A percentile compares a stretch with the other conserved stretches of the same genome.
Conservation (phyloP, 2,113 vertebrate genomes). For the Plecotus auritus region DNA sequence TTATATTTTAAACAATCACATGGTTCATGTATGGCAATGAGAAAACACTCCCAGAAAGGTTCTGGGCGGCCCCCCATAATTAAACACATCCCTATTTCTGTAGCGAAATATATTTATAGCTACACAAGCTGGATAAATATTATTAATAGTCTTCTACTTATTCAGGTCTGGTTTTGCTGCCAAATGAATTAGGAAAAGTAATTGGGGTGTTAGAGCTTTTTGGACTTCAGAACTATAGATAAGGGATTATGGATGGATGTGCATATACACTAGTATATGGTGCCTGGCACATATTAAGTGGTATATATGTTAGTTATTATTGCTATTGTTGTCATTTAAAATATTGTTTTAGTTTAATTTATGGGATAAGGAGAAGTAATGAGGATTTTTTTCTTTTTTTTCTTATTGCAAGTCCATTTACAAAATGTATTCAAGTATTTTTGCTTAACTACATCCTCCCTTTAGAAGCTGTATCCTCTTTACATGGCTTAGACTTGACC, state of each 20-base stretch:
- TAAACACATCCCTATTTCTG: neutral
- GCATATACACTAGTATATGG: neutral
- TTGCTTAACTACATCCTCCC: neutral
- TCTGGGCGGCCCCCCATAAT: neutral
- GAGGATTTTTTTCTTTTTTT: neutral
- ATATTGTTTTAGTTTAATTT: neutral
- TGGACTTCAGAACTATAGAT: neutral
- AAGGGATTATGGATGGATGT: neutral
- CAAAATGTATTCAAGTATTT: neutral
- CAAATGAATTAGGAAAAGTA: neutral
- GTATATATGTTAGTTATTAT: neutral
- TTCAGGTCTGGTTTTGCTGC: neutral
- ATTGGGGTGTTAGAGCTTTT: neutral
- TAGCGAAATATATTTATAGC: neutral
- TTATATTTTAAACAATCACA: neutral
- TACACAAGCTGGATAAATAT: neutral
- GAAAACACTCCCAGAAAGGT: neutral
- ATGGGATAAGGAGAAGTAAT: neutral
- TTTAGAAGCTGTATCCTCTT: slow-evolving; percentile 1
- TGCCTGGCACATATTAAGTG: neutral
- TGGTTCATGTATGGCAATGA: neutral
- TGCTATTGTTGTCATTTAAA: neutral
- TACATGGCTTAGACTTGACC: slow-evolving; percentile 20
- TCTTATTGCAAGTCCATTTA: neutral
- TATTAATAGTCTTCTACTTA: neutral